Base-by-base conservation (phyloP, 1,140 invertebrate genomes). In the Cherax quadricarinatus region DNA sequence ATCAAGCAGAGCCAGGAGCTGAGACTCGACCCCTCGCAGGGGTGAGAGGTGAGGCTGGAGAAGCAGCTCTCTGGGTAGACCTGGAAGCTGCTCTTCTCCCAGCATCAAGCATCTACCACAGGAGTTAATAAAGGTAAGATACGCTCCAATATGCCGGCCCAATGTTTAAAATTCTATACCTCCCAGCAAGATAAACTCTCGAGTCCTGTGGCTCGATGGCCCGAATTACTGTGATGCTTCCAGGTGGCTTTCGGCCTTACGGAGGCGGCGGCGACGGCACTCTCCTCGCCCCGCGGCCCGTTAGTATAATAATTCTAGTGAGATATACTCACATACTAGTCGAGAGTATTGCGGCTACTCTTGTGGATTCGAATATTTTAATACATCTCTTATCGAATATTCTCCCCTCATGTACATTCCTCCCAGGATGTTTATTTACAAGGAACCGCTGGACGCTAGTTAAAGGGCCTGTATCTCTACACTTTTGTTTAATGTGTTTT, bases 91-190 rank as follows among this genome's bases (percentile, higher is more conserved):
- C 53, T 49, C 24, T n/a, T 57, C 21, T 30, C 73, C 51, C 49
- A n/a, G 78, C 86, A 75, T 88, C 75, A 88, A 80, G 60, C 86
- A 88, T 88, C 86, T 88, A 88, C 86, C 86, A 48, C 86, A 81
- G 62, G 78, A 88, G 86, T 88, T 88, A 88, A 88, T 88, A 88
- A 88, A 88, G 86, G 86, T 88, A 78, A 88, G 78, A 88, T 88
- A 88, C 60, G 86, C 78, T 88, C 86, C 86, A 88, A 88, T 88
- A 88, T 88, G 86, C 86, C 57, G 49, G 86, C 78, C 16, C 75
- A 81, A 88, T 88, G 86, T 88, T 88, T 88, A 88, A 88, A 88
- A 88, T 88, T 88, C 86, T 60, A 81, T 51, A 30, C 75, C 86
- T 80, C 78, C 86, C 66, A 81, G 48, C 51, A 88, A 88, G 86